Evolutionary conservation across 1,140 invertebrate genomes (phyloP).

Genomic region (Hypothenemus hampei): DNA sequence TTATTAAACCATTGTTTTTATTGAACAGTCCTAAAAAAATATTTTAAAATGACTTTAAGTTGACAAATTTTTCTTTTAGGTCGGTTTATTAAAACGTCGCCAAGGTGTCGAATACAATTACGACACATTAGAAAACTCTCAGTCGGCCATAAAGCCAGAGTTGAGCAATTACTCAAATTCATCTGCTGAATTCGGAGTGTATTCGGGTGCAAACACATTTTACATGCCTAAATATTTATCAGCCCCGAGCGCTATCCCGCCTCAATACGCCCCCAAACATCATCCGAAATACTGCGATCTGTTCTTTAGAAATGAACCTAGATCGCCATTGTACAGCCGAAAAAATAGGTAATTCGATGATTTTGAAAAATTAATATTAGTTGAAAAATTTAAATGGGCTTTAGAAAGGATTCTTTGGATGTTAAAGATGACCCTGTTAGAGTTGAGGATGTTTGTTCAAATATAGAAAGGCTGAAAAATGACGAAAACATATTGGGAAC

Average conservation of each 20-base stretch:
- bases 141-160: slow-evolving; percentile 22
- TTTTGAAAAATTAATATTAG: neutral
- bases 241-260: slow-evolving; percentile 35
- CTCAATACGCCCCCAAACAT: slow-evolving; percentile 35
- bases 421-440: neutral
- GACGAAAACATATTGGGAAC: slow-evolving; percentile 29
- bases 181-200: slow-evolving; percentile 27
- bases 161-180: slow-evolving; percentile 23
- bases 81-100: slow-evolving; percentile 37
- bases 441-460: slow-evolving; percentile 22
- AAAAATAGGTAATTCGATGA: slow-evolving; percentile 20
- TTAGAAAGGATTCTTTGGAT: neutral
- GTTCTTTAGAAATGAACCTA: slow-evolving; percentile 24
- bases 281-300: slow-evolving; percentile 35
- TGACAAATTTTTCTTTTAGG: no score
- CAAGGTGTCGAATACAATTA: slow-evolving; percentile 35
- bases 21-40: no score
- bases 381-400: neutral
- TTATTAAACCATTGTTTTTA: no score
- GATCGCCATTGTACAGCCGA: slow-evolving; percentile 30
- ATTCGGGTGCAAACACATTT: slow-evolving; percentile 28
- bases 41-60: no score
- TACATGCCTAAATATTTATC: slow-evolving; percentile 35
- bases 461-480: slow-evolving; percentile 35
- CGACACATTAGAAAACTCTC: slow-evolving; percentile 26